phyloP scores from a whole-genome alignment of 92 coral and sea anemone species.

The Chrysogorgia sp. region DNA sequence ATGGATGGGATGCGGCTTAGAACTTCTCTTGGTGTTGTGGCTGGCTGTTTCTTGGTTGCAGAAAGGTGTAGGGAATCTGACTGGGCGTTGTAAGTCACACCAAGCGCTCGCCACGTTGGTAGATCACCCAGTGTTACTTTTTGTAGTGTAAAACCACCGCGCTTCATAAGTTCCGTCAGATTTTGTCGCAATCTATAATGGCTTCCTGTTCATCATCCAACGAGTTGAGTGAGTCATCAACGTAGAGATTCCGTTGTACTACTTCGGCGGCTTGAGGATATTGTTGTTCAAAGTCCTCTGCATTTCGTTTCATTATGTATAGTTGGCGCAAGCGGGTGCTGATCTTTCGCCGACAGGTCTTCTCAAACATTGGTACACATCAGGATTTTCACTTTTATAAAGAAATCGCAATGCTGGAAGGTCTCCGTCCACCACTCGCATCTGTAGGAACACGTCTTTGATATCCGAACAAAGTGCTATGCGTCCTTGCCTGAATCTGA shows the following conservation, averaged over 20 bases:
- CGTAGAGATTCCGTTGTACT: conserved; percentile 43
- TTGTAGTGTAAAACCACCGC: conserved; percentile 38
- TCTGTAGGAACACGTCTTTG: conserved; percentile 61
- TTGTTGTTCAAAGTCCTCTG: conserved; percentile 44
- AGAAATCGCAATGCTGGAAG: conserved; percentile 56
- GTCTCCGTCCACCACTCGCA: conserved; percentile 56
- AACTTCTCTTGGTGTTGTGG: conserved; percentile 25
- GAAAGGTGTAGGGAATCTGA: conserved; percentile 16
- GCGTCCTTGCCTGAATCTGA: conserved; percentile 59
- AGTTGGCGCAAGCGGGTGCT: conserved; percentile 59
- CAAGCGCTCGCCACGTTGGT: conserved; percentile 25
- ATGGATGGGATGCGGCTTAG: conserved; percentile 37
- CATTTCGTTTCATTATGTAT: conserved; percentile 47
- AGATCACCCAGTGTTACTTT: conserved; percentile 5
- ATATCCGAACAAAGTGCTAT: conserved; percentile 64
- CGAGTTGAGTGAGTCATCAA: conserved; percentile 48
- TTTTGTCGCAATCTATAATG: conserved; percentile 11
- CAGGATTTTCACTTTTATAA: conserved; percentile 46
- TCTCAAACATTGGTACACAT: conserved; percentile 54
- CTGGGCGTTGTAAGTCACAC: conserved; percentile 23
- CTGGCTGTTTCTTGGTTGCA: conserved; percentile 20
- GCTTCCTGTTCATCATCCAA: conserved; percentile 33
- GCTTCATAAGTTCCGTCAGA: conserved; percentile 38
- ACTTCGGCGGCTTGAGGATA: conserved; percentile 55
- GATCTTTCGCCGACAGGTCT: conserved; percentile 56